phyloP scores from a whole-genome alignment of 2,888 invertebrate genomes.

The Willowsia nigromaculata region DNA sequence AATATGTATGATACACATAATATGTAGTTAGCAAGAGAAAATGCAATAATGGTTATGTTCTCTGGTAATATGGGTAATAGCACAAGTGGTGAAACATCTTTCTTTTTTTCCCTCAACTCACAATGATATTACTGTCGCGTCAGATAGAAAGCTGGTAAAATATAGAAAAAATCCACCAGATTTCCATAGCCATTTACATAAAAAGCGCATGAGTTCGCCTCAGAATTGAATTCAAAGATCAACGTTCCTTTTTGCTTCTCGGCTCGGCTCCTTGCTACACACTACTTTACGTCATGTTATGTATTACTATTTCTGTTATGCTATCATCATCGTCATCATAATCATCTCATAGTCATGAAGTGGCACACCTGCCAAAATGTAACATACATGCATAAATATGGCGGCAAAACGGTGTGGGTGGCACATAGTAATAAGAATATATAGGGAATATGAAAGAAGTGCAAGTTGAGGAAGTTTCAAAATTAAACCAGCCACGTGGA shows the following conservation, averaged over 20 bases:
- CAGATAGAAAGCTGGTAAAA: background rate
- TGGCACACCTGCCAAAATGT: conserved; percentile 57
- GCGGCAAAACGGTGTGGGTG: conserved; percentile 19
- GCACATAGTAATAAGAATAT: background rate
- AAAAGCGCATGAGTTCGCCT: conserved; percentile 63
- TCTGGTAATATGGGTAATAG: conserved; percentile 36
- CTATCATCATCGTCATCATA: conserved; percentile 49
- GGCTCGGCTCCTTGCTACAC: no score
- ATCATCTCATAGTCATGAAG: conserved; percentile 68
- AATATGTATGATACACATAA: background rate
- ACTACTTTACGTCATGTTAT: background rate
- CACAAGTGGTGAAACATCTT: background rate
- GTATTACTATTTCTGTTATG: background rate
- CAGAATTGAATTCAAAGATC: conserved; percentile 67
- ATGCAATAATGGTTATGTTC: conserved; percentile 55
- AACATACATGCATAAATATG: background rate
- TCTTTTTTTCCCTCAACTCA: background rate
- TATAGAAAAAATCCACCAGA: conserved; percentile 47
- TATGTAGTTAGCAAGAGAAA: conserved; percentile 25
- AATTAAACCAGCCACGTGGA: conserved; percentile 60
- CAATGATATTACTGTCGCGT: conserved; percentile 48
- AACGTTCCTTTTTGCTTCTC: conserved; percentile 25
- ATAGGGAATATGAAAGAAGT: conserved; percentile 1
- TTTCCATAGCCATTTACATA: conserved; percentile 67
- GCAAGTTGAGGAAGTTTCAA: conserved; percentile 49